phyloP scores from a whole-genome alignment of 1,140 invertebrate species.

The Caenorhabditis elegans region DNA sequence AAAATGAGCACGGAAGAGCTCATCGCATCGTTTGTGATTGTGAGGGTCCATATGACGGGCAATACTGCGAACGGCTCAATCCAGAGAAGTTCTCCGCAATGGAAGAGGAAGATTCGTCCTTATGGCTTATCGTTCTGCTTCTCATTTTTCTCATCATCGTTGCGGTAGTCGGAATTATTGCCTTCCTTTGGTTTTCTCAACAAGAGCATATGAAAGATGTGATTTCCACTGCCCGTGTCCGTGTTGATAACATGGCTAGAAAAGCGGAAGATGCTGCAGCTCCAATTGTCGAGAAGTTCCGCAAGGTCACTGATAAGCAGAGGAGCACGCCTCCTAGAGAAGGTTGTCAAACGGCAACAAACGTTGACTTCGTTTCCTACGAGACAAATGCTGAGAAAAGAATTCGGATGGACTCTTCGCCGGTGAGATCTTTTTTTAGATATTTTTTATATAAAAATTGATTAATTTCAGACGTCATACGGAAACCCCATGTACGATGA shows the following conservation, averaged over 20 bases:
- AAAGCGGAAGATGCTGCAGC: constrained; percentile 3
- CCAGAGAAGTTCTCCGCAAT: neutral
- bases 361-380: neutral
- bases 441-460: neutral
- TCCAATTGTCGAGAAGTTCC: neutral
- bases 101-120: neutral
- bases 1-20: neutral
- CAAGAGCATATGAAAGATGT: neutral
- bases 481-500: neutral
- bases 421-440: neutral
- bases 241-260: neutral
- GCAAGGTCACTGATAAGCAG: neutral
- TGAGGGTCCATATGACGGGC: neutral
- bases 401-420: neutral
- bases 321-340: neutral
- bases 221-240: neutral
- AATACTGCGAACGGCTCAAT: constrained; percentile 3
- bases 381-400: neutral
- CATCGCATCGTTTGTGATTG: constrained; percentile 13
- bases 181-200: constrained; percentile 1
- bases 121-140: neutral
- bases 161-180: neutral
- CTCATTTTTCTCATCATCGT: neutral
- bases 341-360: neutral
- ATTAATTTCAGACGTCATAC: neutral